Evolutionary conservation across 2,888 invertebrate genomes (phyloP).

Genomic region (Aphodius sticticus): DNA sequence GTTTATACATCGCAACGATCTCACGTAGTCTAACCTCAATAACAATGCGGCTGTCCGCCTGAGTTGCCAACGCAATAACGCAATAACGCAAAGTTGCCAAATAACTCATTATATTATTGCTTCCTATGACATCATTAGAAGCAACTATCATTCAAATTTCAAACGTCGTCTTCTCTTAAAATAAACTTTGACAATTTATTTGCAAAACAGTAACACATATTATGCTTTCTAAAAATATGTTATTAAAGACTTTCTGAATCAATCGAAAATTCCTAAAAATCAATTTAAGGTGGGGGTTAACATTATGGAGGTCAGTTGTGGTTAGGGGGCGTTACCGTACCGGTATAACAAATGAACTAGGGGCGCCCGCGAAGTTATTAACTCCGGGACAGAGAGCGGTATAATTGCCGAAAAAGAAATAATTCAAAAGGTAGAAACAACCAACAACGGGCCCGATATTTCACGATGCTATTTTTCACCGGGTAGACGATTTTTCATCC

Average conservation of each 20-base stretch:
- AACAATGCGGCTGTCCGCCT: no score
- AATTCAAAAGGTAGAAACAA: conserved; percentile 51
- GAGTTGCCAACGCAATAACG: no score
- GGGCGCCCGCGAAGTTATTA: conserved; percentile 45
- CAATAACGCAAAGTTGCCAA: no score
- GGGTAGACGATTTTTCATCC: conserved; percentile 54
- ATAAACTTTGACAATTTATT: no score
- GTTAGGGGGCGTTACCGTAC: not conserved
- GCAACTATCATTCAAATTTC: no score
- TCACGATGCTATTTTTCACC: conserved; percentile 56
- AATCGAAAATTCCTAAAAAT: not conserved
- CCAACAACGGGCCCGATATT: conserved; percentile 50
- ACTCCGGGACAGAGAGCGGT: conserved; percentile 45
- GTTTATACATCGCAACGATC: no score
- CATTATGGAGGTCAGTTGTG: not conserved
- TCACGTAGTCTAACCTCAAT: no score
- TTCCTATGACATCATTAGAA: no score
- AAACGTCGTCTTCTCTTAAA: no score
- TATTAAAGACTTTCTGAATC: not conserved
- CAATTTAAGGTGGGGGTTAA: not conserved
- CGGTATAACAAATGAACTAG: conserved; percentile 27
- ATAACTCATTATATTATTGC: no score
- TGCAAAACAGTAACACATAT: no score
- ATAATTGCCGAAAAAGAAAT: conserved; percentile 53
- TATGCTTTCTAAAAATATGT: no score